These are phyloP conservation scores for Trichonephila clavipes DNA, from an alignment of 1,140 invertebrate species.

Conservation along the genomic window DNA sequence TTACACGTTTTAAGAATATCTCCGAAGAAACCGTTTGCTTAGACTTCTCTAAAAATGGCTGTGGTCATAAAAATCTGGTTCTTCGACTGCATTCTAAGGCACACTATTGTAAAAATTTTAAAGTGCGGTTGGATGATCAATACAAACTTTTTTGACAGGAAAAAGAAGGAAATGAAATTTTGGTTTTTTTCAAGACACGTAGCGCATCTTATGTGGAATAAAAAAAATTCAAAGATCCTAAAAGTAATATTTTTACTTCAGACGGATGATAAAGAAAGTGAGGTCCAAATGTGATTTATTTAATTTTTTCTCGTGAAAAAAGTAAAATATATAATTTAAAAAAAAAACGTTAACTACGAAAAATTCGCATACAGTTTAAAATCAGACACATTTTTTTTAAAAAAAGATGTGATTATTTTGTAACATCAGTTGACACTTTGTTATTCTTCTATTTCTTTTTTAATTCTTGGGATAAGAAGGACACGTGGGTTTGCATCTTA, in stretches of 20 bases:
- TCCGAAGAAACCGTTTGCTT: not conserved
- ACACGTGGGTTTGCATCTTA: too few relatives aligned
- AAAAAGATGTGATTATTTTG: too few relatives aligned
- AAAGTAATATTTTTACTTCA: not conserved
- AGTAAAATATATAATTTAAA: not conserved
- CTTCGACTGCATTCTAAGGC: conserved; percentile 14
- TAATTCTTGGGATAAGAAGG: too few relatives aligned
- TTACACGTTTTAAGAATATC: conserved; percentile 38
- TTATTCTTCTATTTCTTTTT: too few relatives aligned
- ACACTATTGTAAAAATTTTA: not conserved
- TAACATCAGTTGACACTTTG: too few relatives aligned
- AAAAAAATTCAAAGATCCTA: not conserved
- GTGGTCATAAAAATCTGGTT: conserved; percentile 29
- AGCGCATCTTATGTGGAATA: conserved; percentile 3
- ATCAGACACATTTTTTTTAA: too few relatives aligned
- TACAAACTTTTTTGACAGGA: conserved; percentile 29
- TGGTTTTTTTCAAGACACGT: conserved; percentile 27
- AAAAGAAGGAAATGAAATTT: conserved; percentile 7
- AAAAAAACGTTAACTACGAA: too few relatives aligned
- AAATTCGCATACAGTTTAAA: too few relatives aligned
- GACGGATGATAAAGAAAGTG: not conserved
- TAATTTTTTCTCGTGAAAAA: not conserved
- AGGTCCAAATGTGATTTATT: not conserved
- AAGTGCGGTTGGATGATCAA: conserved; percentile 31
- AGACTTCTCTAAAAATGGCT: conserved; percentile 8